Conservation (phyloP, 2,888 invertebrate species). For the Keiferia lycopersicella region DNA sequence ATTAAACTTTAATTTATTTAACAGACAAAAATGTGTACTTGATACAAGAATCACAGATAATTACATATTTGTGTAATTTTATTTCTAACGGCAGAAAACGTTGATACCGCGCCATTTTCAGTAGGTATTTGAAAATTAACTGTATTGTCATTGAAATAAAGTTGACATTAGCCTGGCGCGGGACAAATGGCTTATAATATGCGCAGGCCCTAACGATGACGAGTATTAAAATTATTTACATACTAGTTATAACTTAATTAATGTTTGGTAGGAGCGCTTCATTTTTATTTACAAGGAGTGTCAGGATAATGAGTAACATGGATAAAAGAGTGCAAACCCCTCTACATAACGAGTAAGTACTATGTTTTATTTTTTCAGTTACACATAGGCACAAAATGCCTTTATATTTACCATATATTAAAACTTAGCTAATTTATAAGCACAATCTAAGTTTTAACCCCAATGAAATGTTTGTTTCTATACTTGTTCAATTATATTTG, state of each 20-base stretch:
- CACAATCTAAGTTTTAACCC: too few species aligned
- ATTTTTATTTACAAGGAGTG: neutral
- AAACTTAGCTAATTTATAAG: too few species aligned
- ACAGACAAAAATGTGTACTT: conserved; percentile 38
- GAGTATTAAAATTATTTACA: neutral
- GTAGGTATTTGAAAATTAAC: too few species aligned
- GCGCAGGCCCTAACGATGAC: neutral
- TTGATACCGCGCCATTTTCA: too few species aligned
- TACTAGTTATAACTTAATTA: neutral
- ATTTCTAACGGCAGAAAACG: too few species aligned
- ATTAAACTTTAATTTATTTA: conserved; percentile 48
- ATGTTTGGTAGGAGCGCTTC: neutral
- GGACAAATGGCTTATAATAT: too few species aligned
- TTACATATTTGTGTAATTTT: neutral
- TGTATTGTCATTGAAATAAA: too few species aligned
- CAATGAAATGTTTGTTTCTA: too few species aligned
- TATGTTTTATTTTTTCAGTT: neutral
- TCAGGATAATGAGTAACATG: neutral
- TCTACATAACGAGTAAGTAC: neutral
- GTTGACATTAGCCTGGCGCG: too few species aligned
- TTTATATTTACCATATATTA: too few species aligned
- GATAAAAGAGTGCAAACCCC: neutral
- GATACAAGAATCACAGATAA: conserved; percentile 45
- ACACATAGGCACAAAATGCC: neutral
- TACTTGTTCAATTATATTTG: too few species aligned